Conservation (phyloP, 2,797 vertebrate species). For the Sebastes nivosus region DNA sequence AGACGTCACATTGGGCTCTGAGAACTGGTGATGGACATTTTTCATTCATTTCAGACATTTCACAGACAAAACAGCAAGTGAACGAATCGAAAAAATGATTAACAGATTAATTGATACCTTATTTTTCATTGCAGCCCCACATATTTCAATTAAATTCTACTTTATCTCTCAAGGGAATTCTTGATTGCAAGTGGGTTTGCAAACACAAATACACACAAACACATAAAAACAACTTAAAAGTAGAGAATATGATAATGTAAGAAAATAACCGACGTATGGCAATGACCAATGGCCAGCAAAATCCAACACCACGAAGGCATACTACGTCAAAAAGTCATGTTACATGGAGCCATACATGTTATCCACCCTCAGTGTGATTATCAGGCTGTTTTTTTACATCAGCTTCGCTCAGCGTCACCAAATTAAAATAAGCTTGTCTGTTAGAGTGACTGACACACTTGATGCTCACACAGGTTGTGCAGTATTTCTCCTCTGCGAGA, state of each 20-base stretch:
- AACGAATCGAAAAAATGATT: background rate
- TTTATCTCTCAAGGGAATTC: background rate
- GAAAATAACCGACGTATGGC: background rate
- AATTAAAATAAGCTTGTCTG: constrained; percentile 28
- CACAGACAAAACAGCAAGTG: background rate
- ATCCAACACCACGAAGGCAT: background rate
- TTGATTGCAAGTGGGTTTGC: background rate
- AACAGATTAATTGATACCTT: background rate
- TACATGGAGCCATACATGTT: background rate
- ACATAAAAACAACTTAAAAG: too few species aligned
- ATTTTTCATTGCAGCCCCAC: too few species aligned
- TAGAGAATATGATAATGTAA: too few species aligned
- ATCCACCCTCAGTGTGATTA: background rate
- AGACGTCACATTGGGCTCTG: background rate
- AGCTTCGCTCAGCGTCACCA: background rate
- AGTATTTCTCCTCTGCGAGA: constrained; percentile 28
- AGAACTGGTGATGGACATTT: background rate
- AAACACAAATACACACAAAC: background rate
- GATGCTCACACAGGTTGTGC: constrained; percentile 23
- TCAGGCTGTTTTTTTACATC: constrained; percentile 14
- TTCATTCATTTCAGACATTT: background rate
- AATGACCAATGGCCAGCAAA: background rate
- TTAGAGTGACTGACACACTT: constrained; percentile 20
- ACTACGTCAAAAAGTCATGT: background rate
- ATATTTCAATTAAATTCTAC: background rate